Base-by-base conservation (phyloP, 2,797 vertebrate species). In the Myotis findleyi region DNA sequence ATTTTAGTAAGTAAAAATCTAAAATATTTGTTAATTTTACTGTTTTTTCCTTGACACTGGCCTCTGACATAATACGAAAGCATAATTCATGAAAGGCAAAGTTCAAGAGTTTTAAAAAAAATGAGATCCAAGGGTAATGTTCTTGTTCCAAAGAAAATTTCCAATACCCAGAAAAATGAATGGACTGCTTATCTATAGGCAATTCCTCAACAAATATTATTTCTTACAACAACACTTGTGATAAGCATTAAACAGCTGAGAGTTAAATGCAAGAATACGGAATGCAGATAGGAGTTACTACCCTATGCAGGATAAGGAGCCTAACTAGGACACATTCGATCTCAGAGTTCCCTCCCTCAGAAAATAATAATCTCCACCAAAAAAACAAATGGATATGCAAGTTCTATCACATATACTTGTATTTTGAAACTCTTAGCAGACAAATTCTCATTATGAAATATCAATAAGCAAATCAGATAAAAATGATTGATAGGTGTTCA, bases 391-490 rank as follows among this genome's bases (percentile, higher is more conserved):
- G 27, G 73, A 64, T 75, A 5, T 59, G 33, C 25, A 89, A 76
- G 5, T 76, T 80, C 85, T 79, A 13, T n/a, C 13, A 20, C 23
- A 53, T 8, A 72, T 25, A 25, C 33, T 13, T 85, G 12, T 10
- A 91, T 64, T 75, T 27, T 79, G 71, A 86, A 93, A 84, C 30
- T 64, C 27, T 30, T 51, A 44, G 23, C 20, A 41, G 69, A 38
- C 20, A 86, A 80, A 87, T 84, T 87, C 71, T 91, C 51, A 66
- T 87, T 51, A 89, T 71, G 14, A 87, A 91, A 85, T 90, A 62
- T 59, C 88, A 85, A 85, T 90, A 62, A 72, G n/a, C 66, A 93
- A 69, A 87, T 75, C 30, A 92, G 36, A 87, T 91, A 92, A 94
- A 95, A 73, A 53, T 57, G 33, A 95, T 53, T 30, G 23, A 47